Base-by-base conservation (phyloP, 2,113 vertebrate genomes). In the Chascanopsetta lugubris region DNA sequence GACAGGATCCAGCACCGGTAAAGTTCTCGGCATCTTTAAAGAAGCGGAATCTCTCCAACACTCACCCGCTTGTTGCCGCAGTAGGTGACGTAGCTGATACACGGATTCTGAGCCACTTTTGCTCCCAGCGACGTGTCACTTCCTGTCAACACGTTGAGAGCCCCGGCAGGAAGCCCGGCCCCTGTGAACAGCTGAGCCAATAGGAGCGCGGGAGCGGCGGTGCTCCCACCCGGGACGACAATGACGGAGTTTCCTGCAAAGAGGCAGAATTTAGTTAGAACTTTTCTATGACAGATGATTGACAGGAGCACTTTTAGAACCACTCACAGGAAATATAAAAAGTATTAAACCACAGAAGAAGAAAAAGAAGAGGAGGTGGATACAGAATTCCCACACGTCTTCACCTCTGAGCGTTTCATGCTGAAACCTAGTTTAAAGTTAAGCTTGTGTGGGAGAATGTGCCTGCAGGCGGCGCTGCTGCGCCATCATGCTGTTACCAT, bases 161-260 rank as follows among this genome's bases (percentile, higher is more conserved):
- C 86, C 10, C 93, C 92, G 0, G 80, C 85, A 78, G 91, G 91
- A 79, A 93, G 82, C 34, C 91, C 92, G 1, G 88, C 90, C 27
- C 56, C 76, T 18, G 38, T 46, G 11, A 91, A 84, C 11, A 93
- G 80, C 76, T 92, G 90, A 0, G 91, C 91, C 79, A 93, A 47
- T 0, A 93, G 81, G 18, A 93, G 90, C 1, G 46, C 51, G 12
- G 91, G 80, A 30, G 88, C 79, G 25, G 83, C 72, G 1, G 50
- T 50, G 53, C 53, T 56, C 12, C 10, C 69, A 51, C 90, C 88
- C 0, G 92, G 87, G 36, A 91, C 79, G 1, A 91, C 49, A 2
- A 91, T 76, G 40, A 93, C 90, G 32, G 91, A 69, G 85, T 93
- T 93, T 0, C 93, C 93, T 93, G 3, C 11, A 20, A 82, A 18